Evolutionary conservation across 2,113 vertebrate genomes (phyloP).

Genomic region (Cheilinus undulatus): DNA sequence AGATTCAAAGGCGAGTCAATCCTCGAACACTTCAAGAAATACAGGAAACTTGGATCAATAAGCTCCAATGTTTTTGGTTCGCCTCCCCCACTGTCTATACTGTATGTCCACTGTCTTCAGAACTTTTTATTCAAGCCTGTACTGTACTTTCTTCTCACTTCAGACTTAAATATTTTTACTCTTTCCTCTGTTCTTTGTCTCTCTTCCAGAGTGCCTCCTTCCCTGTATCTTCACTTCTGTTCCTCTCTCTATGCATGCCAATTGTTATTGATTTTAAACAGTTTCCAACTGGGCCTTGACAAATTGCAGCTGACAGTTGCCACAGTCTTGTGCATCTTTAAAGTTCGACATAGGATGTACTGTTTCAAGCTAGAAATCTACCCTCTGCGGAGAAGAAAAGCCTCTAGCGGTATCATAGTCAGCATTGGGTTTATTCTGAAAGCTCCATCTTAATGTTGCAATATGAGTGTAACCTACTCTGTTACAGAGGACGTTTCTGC

Average conservation of each 20-base stretch:
- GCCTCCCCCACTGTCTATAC: slow-evolving; percentile 22
- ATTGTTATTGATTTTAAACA: slow-evolving; percentile 43
- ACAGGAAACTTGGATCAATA: slow-evolving; percentile 37
- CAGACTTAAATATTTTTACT: slow-evolving; percentile 11
- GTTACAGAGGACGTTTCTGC: slow-evolving; percentile 6
- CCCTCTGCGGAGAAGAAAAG: slow-evolving; percentile 22
- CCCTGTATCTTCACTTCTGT: neutral
- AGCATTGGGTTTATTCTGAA: slow-evolving; percentile 17
- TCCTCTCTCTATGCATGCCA: slow-evolving; percentile 23
- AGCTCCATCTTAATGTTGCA: slow-evolving; percentile 45
- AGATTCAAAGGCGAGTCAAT: slow-evolving; percentile 43
- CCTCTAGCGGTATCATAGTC: slow-evolving; percentile 34
- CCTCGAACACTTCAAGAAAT: slow-evolving; percentile 44
- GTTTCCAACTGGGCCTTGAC: slow-evolving; percentile 13
- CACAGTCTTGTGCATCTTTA: slow-evolving; percentile 30
- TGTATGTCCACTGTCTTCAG: slow-evolving; percentile 8
- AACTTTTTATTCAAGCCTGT: slow-evolving; percentile 16
- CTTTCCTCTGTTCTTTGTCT: neutral
- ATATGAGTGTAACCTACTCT: slow-evolving; percentile 34
- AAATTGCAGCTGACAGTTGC: slow-evolving; percentile 40
- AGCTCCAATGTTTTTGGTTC: slow-evolving; percentile 20
- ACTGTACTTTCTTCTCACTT: slow-evolving; percentile 16
- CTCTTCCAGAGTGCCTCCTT: neutral
- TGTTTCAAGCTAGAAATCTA: slow-evolving; percentile 6
- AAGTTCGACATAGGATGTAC: slow-evolving; percentile 8